Evolutionary conservation across 2,797 vertebrate species (phyloP), one percentile per base, ranked within the genome.

Genomic region (Silurus aristotelis): DNA sequence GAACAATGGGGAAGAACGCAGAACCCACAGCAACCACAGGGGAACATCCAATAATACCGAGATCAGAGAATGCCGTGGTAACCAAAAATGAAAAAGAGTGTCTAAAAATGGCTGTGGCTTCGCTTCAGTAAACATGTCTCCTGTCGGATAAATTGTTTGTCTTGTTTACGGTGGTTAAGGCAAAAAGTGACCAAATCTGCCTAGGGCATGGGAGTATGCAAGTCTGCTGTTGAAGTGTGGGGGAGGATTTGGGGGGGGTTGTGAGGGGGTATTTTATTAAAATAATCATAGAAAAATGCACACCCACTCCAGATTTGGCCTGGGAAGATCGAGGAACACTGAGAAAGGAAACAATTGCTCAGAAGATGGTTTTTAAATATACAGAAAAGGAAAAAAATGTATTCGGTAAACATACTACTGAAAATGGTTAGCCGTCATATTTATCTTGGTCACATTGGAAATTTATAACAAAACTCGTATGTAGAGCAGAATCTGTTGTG

Each of bases 71-170:
- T 87, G 92, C 92, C 91, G 93, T 92, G 91, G 92, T 93, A 89
- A 91, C 66, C 92, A 91, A 92, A 92, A 89, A 77, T 25, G 75
- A 77, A 93, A 93, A 91, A 92, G 92, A 75, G 87, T 88, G 81
- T 92, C 94, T 95, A 95, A 94, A 95, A 93, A 90, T 76, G 93
- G 93, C 92, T 92, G 94, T 91, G 94, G 94, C 92, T 94, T 92
- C 91, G 70, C 31, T 90, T 93, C 92, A 93, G 94, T 95, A 95
- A 95, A 95, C 94, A 94, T 86, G 92, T 92, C 90, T 91, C 90
- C 91, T 90, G 90, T 93, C 92, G 93, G 93, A 92, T 93, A 94
- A 94, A 94, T 93, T 94, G 92, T 94, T 94, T 93, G 89, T 91
- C 90, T 94, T 94, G 94, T 95, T 95, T 94, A 95, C 91, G 90